Percentiles rank a stretch among this genome's conserved stretches.
phyloP scores from a whole-genome alignment of 2,113 vertebrate species.

The Papio anubis region DNA sequence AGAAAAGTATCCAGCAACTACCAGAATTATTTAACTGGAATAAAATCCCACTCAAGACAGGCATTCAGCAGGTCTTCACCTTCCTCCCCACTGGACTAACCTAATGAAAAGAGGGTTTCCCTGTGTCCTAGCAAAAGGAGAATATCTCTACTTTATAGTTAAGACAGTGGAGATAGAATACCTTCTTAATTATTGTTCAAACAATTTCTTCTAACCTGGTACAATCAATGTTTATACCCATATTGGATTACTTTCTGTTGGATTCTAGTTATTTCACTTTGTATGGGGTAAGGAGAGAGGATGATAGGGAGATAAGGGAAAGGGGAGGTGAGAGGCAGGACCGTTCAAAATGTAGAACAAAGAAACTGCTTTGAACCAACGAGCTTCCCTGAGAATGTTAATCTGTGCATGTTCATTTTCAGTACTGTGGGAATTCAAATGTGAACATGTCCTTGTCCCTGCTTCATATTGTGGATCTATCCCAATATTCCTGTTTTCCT shows the following conservation, averaged over 20 bases:
- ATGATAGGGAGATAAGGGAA: too few species aligned
- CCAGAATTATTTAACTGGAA: background rate
- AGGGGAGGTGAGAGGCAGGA: background rate
- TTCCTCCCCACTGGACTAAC: background rate
- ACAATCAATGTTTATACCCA: too few species aligned
- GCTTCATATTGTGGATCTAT: background rate
- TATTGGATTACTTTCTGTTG: background rate
- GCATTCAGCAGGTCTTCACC: background rate
- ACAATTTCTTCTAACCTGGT: background rate
- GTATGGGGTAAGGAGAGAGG: rapidly evolving
- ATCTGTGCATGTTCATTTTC: background rate
- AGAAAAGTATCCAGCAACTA: background rate
- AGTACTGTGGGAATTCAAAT: background rate
- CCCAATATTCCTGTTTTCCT: background rate
- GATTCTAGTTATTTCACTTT: background rate
- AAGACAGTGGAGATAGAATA: background rate
- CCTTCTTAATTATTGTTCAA: background rate
- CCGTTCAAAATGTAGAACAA: background rate
- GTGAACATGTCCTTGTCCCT: background rate
- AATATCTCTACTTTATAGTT: background rate
- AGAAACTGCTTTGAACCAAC: background rate
- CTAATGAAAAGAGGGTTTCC: background rate
- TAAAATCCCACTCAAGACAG: background rate
- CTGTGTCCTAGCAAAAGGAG: background rate
- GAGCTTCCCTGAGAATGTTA: background rate